phyloP scores from a whole-genome alignment of 37 sponge, comb jelly and placozoan genomes.

The Chondrilla cf. caribensis region DNA sequence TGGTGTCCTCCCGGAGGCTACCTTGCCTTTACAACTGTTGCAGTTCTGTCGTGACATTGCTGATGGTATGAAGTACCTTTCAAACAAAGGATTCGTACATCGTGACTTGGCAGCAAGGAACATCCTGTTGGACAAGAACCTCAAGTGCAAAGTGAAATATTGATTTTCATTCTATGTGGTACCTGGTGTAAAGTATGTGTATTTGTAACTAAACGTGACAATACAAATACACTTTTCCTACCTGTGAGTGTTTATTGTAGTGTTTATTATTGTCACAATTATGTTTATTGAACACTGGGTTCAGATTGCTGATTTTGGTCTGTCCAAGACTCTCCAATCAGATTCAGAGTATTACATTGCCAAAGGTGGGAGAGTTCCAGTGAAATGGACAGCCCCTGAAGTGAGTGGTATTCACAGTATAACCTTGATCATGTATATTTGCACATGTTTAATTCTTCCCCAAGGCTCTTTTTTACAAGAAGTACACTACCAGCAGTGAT shows the following conservation, averaged over 20 bases:
- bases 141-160: conserved; percentile 3
- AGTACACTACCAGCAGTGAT: neutral
- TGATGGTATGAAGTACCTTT: neutral
- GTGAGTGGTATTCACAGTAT: neutral
- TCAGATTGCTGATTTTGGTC: conserved; percentile 1
- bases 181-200: too few relatives aligned
- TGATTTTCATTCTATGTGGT: too few relatives aligned
- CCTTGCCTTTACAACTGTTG: neutral
- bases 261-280: too few relatives aligned
- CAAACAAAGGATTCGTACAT: conserved; percentile 6
- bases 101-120: conserved; percentile 17
- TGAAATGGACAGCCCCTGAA: conserved; percentile 8
- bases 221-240: too few relatives aligned
- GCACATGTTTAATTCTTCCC: neutral
- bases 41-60: neutral
- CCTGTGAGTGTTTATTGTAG: too few relatives aligned
- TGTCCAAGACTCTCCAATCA: neutral
- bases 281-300: too few relatives aligned
- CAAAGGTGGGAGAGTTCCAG: neutral
- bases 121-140: neutral
- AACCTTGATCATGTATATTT: neutral
- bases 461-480: neutral
- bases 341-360: conserved; percentile 11
- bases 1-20: neutral
- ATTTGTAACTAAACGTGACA: too few relatives aligned